Base-by-base conservation (phyloP, 2,888 invertebrate species). In the Cryptocephalus moraei region DNA sequence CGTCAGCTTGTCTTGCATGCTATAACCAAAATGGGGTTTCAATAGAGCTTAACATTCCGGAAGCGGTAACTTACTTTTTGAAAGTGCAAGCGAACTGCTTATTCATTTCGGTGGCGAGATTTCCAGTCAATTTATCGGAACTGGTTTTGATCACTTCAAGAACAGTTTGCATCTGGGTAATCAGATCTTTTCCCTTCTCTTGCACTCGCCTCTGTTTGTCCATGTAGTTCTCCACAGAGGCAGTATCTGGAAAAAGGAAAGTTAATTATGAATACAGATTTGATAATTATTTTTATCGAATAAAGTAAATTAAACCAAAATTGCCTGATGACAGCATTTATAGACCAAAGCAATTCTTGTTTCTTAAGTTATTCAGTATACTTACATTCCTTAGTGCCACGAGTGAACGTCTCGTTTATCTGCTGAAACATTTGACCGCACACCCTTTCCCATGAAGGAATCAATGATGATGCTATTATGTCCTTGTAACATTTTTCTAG, bases 321-420 rank as follows among this genome's bases (percentile, higher is more conserved):
- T 22, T 22, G 22, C 22, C 22, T 22, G 22, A 22, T 22, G 22
- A 6, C 6, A 22, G 22, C n/a, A n/a, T n/a, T n/a, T n/a, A n/a
- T n/a, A n/a, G n/a, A n/a, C n/a, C n/a, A n/a, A n/a, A n/a, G 22
- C 22, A 6, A 6, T 22, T 22, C 22, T 22, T 22, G 22, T 22
- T 22, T 22, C 22, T 22, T 22, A 6, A 22, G 22, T 6, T 22
- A 22, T 6, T 22, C 6, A 4, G 2, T 36, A 36, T 6, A 70
- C 82, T 80, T 73, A 93, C 93, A 92, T 72, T 95, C 93, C 66
- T 84, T 85, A 8, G 93, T 90, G 45, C 96, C 96, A 54, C 78
- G 79, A 44, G 85, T 81, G 72, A 95, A 96, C 12, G 86, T 81
- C 44, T 88, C 86, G 66, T 92, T 91, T 47, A 96, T 77, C 71